These are phyloP conservation scores for Bubo scandiacus DNA, from an alignment of 2,113 vertebrate genomes.

Conservation along the genomic window DNA sequence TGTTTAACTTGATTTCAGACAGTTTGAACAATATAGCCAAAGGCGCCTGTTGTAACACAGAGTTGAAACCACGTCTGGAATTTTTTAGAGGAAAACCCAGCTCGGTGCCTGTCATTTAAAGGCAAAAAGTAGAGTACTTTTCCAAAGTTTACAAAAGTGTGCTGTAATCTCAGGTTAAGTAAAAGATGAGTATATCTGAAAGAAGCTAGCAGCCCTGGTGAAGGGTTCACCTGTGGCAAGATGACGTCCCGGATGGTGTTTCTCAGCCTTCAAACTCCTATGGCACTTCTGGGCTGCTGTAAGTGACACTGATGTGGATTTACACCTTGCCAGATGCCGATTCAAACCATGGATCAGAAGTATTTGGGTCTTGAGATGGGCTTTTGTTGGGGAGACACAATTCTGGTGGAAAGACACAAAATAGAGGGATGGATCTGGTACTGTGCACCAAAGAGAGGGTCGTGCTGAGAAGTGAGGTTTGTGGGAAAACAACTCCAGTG, in stretches of 20 bases:
- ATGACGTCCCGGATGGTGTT: background rate
- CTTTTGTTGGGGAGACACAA: background rate
- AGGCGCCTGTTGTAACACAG: background rate
- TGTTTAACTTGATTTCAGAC: conserved; percentile 36
- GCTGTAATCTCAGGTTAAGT: background rate
- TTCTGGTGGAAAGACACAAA: background rate
- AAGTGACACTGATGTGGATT: background rate
- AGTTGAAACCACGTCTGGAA: background rate
- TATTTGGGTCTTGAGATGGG: background rate
- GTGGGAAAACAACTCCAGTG: background rate
- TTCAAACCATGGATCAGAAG: background rate
- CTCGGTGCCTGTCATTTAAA: background rate
- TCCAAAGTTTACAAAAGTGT: background rate
- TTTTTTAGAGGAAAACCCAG: background rate
- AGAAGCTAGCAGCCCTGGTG: background rate
- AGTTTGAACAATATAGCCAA: background rate
- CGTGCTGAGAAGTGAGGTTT: background rate
- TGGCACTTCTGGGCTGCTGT: background rate
- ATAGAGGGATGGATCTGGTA: background rate
- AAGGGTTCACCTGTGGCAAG: background rate
- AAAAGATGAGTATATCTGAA: background rate
- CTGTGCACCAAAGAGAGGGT: background rate
- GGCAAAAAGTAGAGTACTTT: background rate
- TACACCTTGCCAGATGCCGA: background rate
- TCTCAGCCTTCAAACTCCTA: background rate